Evolutionary conservation across 2,113 vertebrate species (phyloP).

Genomic region (Todiramphus chloris): DNA sequence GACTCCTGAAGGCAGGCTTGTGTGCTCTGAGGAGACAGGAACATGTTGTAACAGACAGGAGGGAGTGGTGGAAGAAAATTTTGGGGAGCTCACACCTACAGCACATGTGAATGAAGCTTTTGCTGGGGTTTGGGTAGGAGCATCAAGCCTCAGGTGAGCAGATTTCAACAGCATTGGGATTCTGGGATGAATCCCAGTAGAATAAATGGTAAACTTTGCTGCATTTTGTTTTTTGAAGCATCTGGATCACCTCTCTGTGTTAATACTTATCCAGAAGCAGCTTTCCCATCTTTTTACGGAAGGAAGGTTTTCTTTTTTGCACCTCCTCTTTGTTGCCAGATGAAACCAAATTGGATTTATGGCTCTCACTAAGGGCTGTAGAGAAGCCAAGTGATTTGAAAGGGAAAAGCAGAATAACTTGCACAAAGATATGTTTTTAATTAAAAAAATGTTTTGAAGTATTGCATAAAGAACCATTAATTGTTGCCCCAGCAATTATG

Average conservation of each 20-base stretch:
- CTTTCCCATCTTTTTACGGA: neutral
- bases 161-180: neutral
- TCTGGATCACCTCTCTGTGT: neutral
- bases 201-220: neutral
- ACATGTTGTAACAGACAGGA: rapidly evolving
- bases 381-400: constrained; percentile 10
- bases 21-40: neutral
- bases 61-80: neutral
- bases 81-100: neutral
- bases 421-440: constrained; percentile 4
- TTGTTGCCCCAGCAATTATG: neutral
- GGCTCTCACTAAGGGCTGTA: neutral
- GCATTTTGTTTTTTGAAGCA: neutral
- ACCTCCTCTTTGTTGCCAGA: neutral
- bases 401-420: neutral
- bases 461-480: neutral
- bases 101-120: neutral
- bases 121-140: neutral
- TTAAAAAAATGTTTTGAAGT: constrained; percentile 36
- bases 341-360: neutral
- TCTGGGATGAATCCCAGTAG: neutral
- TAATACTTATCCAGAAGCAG: neutral
- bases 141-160: neutral
- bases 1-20: neutral
- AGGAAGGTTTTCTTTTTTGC: neutral